Percentiles rank a stretch among this genome's conserved stretches.
Conservation (phyloP, 64 coral and sea anemone genomes). For the Astreopora myriophthalma region DNA sequence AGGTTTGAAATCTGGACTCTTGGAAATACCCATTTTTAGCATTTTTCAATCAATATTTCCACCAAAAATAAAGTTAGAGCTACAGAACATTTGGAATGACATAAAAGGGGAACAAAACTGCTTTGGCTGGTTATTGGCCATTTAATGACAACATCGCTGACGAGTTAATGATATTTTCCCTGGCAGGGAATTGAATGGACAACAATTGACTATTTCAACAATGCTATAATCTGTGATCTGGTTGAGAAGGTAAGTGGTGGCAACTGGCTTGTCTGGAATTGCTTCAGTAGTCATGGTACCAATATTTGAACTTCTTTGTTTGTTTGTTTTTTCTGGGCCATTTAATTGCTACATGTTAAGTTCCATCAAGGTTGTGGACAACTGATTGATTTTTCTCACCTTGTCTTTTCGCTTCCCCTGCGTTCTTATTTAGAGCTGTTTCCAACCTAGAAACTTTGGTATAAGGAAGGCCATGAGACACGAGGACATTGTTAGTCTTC, state of each 20-base stretch:
- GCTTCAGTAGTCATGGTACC: not conserved
- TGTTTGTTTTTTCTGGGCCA: not conserved
- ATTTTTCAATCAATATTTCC: no score
- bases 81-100: no score
- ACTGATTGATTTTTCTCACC: not conserved
- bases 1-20: no score
- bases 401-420: not conserved
- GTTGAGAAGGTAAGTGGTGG: conserved; percentile 84
- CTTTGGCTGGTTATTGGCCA: no score
- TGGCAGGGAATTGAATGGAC: conserved; percentile 97
- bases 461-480: not conserved
- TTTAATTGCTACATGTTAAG: no score
- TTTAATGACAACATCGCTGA: not conserved
- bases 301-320: not conserved
- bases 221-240: conserved; percentile 94
- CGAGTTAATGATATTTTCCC: not conserved
- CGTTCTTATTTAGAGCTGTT: not conserved
- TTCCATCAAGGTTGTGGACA: no score
- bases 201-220: conserved; percentile 95
- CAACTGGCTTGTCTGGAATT: not conserved
- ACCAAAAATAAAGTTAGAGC: no score
- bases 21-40: no score
- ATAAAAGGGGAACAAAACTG: no score
- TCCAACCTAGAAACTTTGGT: not conserved
- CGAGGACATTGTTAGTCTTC: conserved; percentile 17